Conservation (phyloP, 2,797 vertebrate genomes). For the Xenentodon cancila region DNA sequence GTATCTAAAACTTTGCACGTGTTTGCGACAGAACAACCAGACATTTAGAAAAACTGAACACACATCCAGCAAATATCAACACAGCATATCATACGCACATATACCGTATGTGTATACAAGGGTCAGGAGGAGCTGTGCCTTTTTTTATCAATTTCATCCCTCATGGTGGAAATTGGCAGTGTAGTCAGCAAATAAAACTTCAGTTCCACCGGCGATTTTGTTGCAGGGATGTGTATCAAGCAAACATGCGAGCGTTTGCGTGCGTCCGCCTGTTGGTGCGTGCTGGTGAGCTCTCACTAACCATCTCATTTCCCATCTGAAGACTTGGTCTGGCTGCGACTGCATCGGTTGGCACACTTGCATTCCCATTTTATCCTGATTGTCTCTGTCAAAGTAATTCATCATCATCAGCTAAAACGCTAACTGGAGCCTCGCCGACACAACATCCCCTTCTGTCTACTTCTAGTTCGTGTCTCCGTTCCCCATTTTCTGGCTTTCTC, state of each 20-base stretch:
- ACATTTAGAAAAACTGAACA: conserved; percentile 28
- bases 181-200: conserved; percentile 38
- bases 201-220: conserved; percentile 36
- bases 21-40: conserved; percentile 17
- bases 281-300: conserved; percentile 53
- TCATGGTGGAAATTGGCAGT: conserved; percentile 8
- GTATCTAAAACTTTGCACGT: conserved; percentile 5
- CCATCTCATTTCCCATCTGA: conserved; percentile 64
- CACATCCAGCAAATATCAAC: conserved; percentile 22
- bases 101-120: conserved; percentile 39
- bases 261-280: conserved; percentile 17
- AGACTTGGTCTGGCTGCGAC: conserved; percentile 67
- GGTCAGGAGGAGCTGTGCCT: conserved; percentile 23
- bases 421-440: conserved; percentile 54
- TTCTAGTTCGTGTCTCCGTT: conserved; percentile 22
- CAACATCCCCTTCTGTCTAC: conserved; percentile 25
- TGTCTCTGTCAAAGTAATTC: conserved; percentile 79
- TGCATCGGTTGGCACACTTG: conserved; percentile 65
- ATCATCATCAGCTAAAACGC: conserved; percentile 77
- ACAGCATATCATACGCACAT: conserved; percentile 38
- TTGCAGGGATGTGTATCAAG: conserved; percentile 32
- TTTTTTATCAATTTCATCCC: conserved; percentile 41
- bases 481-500: conserved; percentile 27
- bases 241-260: conserved; percentile 9
- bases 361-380: conserved; percentile 83